Percentiles rank a stretch among this genome's conserved stretches.
Conservation (phyloP, 2,113 vertebrate species). For the Poicephalus meyeri region DNA sequence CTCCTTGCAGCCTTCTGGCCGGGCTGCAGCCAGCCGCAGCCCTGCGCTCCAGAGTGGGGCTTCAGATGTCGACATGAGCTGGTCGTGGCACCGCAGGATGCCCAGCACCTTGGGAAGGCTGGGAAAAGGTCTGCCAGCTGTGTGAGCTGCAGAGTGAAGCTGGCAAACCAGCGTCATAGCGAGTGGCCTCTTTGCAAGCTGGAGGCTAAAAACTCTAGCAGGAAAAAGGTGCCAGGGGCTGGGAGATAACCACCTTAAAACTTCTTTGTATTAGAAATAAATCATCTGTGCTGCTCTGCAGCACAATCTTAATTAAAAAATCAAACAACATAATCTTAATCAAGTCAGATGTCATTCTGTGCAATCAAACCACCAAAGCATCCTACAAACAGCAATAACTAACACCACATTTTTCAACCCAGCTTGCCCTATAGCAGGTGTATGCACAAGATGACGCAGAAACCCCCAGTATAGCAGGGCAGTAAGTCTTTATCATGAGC, state of each 20-base stretch:
- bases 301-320: neutral
- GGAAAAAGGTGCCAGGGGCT: neutral
- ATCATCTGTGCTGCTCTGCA: neutral
- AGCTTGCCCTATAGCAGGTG: neutral
- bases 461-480: fast-evolving
- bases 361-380: neutral
- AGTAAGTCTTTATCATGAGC: neutral
- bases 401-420: neutral
- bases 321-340: neutral
- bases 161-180: neutral
- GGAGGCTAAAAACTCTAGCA: neutral
- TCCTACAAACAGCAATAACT: fast-evolving
- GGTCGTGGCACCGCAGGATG: neutral
- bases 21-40: constrained; percentile 45
- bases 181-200: fast-evolving
- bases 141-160: neutral
- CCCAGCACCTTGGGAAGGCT: neutral
- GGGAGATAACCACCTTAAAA: neutral
- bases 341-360: neutral
- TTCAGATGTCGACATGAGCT: constrained; percentile 62
- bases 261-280: neutral
- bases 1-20: constrained; percentile 73
- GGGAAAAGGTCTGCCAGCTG: neutral
- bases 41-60: constrained; percentile 33
- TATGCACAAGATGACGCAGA: neutral